A percentile compares a stretch with the other conserved stretches of the same genome.
Conservation (phyloP, 2,797 vertebrate species). For the Gadopsis bispinosus region DNA sequence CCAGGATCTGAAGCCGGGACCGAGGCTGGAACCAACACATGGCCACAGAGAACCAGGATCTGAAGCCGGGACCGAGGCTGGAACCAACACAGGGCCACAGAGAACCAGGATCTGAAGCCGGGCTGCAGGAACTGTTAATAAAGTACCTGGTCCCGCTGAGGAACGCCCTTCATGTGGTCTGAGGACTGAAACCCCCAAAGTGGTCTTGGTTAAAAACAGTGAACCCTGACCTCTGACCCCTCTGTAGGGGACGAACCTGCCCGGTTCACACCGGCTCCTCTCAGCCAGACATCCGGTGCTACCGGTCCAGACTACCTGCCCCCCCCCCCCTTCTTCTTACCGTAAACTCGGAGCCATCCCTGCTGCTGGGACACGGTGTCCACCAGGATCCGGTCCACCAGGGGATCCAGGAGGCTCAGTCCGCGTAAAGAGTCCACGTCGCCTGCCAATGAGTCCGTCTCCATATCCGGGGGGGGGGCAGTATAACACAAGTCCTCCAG, state of each 20-base stretch:
- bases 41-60: too few species aligned
- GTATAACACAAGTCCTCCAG: not conserved
- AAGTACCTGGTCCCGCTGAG: too few species aligned
- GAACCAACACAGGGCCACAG: too few species aligned
- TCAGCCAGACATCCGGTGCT: not conserved
- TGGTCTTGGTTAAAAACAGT: too few species aligned
- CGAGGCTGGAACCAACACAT: too few species aligned
- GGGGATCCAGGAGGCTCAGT: slow-evolving; percentile 80
- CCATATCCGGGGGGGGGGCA: slow-evolving; percentile 59
- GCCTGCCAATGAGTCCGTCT: slow-evolving; percentile 78
- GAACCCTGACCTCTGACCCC: slow-evolving; percentile 14
- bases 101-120: too few species aligned
- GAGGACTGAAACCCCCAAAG: too few species aligned
- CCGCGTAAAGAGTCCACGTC: slow-evolving; percentile 84
- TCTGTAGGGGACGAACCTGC: not conserved
- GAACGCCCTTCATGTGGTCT: too few species aligned
- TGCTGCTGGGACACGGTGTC: slow-evolving; percentile 93
- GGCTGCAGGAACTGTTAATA: too few species aligned
- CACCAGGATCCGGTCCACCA: slow-evolving; percentile 90
- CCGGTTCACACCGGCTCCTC: not conserved
- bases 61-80: too few species aligned
- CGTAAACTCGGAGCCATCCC: slow-evolving; percentile 93
- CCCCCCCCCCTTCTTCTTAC: slow-evolving; percentile 77
- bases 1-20: too few species aligned
- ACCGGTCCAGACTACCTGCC: not conserved